Evolutionary conservation across 2,797 vertebrate species (phyloP).

Genomic region (Hemitrygon akajei): DNA sequence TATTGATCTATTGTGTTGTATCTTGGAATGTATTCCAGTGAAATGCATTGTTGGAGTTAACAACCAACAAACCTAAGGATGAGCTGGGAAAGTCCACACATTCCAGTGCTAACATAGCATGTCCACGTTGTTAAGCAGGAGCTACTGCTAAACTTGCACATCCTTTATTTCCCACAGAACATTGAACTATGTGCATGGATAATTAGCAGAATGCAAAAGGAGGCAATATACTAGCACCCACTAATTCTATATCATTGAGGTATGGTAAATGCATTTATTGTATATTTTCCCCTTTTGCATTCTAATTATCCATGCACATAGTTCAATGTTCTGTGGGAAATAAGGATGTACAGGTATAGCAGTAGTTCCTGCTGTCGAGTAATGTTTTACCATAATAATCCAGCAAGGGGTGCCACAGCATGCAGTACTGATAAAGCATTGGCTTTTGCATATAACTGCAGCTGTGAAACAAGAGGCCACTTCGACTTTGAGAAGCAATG

Average conservation of each 20-base stretch:
- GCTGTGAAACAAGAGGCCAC: neutral
- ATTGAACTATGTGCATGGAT: neutral
- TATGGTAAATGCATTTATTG: too few species aligned
- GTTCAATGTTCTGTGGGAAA: neutral
- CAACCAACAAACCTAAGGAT: too few species aligned
- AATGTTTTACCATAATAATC: neutral
- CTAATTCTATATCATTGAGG: neutral
- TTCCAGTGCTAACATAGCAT: too few species aligned
- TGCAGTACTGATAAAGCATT: neutral
- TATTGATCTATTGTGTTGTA: neutral
- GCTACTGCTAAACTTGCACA: neutral
- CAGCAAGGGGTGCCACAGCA: constrained; percentile 17
- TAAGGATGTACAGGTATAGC: neutral
- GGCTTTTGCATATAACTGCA: neutral
- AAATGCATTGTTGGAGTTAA: too few species aligned
- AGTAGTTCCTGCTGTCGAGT: neutral
- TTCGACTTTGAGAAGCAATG: neutral
- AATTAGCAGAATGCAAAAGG: neutral
- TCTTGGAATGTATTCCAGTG: too few species aligned
- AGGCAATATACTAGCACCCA: neutral
- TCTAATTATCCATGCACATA: neutral
- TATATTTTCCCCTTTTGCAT: neutral
- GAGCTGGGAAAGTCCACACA: too few species aligned
- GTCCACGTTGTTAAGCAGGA: too few species aligned
- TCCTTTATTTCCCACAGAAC: neutral